A percentile compares a stretch with the other conserved stretches of the same genome.
Conservation (phyloP, 2,797 vertebrate genomes). For the Thripadectes ignobilis region DNA sequence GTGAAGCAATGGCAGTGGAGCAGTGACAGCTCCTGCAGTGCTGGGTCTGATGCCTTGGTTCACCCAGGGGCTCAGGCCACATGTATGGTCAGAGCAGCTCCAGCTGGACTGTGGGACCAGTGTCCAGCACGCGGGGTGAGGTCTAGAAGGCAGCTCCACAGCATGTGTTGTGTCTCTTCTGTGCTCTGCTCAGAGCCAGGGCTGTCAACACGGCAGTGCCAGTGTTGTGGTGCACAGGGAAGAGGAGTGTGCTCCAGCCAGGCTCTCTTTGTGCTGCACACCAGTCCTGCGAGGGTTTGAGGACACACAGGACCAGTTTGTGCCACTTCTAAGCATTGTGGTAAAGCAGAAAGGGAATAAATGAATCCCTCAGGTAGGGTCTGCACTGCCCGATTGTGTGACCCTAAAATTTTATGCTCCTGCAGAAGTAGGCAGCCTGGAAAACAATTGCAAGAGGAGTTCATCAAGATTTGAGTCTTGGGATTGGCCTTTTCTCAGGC, state of each 20-base stretch:
- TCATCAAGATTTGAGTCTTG: not conserved
- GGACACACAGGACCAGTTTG: not conserved
- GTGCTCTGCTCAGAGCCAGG: not conserved
- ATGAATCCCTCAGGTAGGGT: not conserved
- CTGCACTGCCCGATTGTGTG: accelerated
- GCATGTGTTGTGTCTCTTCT: accelerated
- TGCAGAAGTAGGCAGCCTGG: not conserved
- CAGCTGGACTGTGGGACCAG: not conserved
- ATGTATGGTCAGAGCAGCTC: not conserved
- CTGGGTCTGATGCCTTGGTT: not conserved
- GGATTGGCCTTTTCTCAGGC: not conserved
- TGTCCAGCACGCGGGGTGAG: not conserved
- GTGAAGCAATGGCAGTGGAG: not conserved
- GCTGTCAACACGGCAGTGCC: not conserved
- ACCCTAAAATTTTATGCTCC: not conserved
- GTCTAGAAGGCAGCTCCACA: not conserved
- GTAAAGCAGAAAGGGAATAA: not conserved
- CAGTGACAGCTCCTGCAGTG: not conserved
- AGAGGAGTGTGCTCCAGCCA: not conserved
- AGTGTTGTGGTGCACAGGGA: not conserved
- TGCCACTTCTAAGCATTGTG: not conserved
- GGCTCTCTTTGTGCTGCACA: not conserved
- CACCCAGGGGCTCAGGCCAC: no score
- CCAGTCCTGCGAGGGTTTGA: not conserved
- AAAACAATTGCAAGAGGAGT: not conserved